Conservation (phyloP, 1,140 invertebrate species). For the Lepidurus arcticus region DNA sequence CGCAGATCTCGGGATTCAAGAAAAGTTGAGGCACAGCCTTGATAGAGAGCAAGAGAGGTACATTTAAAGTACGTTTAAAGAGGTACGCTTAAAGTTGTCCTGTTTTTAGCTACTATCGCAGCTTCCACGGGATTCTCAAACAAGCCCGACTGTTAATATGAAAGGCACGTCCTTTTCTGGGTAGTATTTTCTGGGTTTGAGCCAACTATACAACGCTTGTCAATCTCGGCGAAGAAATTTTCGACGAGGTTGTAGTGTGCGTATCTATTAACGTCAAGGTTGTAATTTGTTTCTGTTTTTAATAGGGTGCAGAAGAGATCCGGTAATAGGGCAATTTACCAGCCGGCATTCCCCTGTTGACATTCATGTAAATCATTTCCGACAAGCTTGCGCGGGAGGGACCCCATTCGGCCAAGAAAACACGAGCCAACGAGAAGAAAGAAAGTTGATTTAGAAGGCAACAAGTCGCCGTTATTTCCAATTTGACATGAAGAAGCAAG, state of each 20-base stretch:
- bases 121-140: no score
- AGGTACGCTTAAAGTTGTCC: no score
- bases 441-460: neutral
- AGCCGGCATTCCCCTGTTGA: neutral
- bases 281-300: conserved; percentile 3
- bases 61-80: no score
- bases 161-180: neutral
- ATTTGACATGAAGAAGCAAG: neutral
- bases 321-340: conserved; percentile 15
- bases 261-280: conserved; percentile 1
- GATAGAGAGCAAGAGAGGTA: no score
- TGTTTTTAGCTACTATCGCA: no score
- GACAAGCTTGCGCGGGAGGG: neutral
- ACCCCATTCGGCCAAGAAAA: neutral
- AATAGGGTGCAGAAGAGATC: conserved; percentile 12
- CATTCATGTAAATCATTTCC: conserved; percentile 19
- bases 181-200: neutral
- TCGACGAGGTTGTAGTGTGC: neutral
- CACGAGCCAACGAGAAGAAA: neutral
- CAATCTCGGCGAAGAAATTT: neutral
- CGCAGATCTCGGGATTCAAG: neutral
- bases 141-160: neutral
- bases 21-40: no score
- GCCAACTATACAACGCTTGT: neutral
- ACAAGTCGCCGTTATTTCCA: conserved; percentile 4